Conservation (phyloP, 2,113 vertebrate genomes). For the Thunnus thynnus region DNA sequence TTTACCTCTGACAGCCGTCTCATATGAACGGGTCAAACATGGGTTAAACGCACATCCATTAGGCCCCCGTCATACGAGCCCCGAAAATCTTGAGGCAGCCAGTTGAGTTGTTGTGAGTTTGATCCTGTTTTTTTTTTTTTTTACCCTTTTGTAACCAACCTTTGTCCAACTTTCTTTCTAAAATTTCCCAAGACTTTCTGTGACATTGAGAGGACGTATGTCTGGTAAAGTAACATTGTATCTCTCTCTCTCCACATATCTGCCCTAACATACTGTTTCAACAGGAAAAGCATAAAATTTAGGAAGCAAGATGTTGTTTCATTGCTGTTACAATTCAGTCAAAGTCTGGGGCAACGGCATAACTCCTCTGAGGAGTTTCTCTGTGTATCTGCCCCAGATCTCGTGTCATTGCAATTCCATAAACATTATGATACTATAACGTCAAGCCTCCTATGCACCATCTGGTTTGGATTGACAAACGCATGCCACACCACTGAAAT, state of each 20-base stretch:
- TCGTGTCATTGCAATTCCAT: conserved; percentile 41
- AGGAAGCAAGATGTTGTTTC: conserved; percentile 15
- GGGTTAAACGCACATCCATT: background rate
- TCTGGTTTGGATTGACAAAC: conserved; percentile 73
- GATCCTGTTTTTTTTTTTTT: background rate
- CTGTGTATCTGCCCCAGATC: conserved; percentile 61
- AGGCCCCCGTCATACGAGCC: background rate
- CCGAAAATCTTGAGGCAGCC: background rate
- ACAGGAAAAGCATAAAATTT: conserved; percentile 30
- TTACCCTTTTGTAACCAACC: background rate
- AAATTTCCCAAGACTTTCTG: background rate
- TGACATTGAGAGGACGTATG: conserved; percentile 20
- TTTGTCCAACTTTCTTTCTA: background rate
- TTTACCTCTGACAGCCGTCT: background rate
- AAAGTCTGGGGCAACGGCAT: background rate
- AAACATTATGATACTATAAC: conserved; percentile 63
- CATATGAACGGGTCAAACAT: conserved; percentile 17
- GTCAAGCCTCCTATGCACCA: conserved; percentile 59
- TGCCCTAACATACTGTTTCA: conserved; percentile 34
- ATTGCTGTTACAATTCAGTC: conserved; percentile 1
- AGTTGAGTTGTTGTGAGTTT: background rate
- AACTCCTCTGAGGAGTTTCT: conserved; percentile 22
- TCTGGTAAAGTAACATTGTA: conserved; percentile 6
- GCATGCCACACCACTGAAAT: conserved; percentile 67
- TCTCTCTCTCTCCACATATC: background rate